phyloP scores from a whole-genome alignment of 2,113 vertebrate genomes.

The Macaca mulatta region DNA sequence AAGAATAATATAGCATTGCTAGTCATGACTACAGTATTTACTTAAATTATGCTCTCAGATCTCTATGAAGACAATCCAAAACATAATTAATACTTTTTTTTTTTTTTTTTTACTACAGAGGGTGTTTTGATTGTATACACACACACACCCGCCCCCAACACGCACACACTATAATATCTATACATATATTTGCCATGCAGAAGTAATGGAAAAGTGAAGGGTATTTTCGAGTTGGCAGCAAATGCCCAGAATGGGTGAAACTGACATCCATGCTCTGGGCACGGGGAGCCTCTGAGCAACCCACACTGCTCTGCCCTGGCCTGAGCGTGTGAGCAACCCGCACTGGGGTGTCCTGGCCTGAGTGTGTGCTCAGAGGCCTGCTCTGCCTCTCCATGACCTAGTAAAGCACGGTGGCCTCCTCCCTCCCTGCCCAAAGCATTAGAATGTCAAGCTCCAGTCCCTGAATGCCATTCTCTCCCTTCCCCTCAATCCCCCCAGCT shows the following conservation, averaged over 20 bases:
- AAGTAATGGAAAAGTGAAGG: not conserved
- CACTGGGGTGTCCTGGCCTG: no score
- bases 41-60: constrained; percentile 45
- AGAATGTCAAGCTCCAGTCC: not conserved
- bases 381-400: accelerated
- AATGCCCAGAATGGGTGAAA: not conserved
- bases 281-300: not conserved
- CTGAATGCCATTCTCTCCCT: not conserved
- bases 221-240: not conserved
- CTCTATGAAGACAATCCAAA: constrained; percentile 61
- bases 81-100: constrained; percentile 16
- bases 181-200: not conserved
- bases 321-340: not conserved
- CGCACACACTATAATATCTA: not conserved
- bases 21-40: constrained; percentile 13
- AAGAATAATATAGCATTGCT: constrained; percentile 44
- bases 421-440: not conserved
- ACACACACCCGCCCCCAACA: not conserved
- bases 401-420: no score
- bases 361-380: no score
- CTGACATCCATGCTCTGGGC: not conserved
- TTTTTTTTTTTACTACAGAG: not conserved
- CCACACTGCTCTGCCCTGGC: no score
- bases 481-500: not conserved
- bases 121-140: not conserved